Percentiles rank a stretch among this genome's conserved stretches.
Evolutionary conservation across 2,113 vertebrate genomes (phyloP).

Genomic region (Cyanoramphus novaezelandiae): DNA sequence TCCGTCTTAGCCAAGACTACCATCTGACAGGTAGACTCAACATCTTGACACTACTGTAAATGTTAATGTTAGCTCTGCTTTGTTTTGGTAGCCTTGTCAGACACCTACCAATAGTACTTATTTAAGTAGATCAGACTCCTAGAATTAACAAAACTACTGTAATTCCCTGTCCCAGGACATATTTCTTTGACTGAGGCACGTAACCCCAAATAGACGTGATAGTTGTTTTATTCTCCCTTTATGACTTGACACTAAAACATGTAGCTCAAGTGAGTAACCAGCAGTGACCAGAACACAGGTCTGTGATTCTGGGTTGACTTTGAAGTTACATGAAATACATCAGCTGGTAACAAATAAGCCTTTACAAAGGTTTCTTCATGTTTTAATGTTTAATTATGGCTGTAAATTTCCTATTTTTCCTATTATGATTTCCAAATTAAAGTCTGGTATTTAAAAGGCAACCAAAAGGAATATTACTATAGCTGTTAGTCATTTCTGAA

Average conservation of each 20-base stretch:
- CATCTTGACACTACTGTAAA: conserved; percentile 10
- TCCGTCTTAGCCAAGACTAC: conserved; percentile 3
- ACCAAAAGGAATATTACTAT: not conserved
- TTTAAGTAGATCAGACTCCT: not conserved
- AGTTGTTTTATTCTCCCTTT: not conserved
- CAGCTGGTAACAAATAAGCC: not conserved
- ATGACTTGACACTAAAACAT: not conserved
- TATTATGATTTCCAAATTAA: not conserved
- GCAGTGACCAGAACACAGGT: not conserved
- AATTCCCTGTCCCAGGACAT: not conserved
- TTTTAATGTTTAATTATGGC: not conserved
- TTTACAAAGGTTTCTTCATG: not conserved
- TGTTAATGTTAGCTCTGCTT: not conserved
- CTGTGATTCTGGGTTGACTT: not conserved
- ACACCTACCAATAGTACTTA: not conserved
- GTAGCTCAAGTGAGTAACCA: not conserved
- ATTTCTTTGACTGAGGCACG: not conserved
- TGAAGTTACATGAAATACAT: not conserved
- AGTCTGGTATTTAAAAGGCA: not conserved
- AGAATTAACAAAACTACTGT: conserved; percentile 8
- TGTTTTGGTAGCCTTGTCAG: conserved; percentile 13
- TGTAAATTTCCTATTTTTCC: not conserved
- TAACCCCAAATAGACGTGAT: not conserved
- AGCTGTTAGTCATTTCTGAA: not conserved
- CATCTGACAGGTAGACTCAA: conserved; percentile 31